Evolutionary conservation across 2,797 vertebrate genomes (phyloP), one percentile per base, ranked within the genome.

Genomic region (Diplodus puntazzo): DNA sequence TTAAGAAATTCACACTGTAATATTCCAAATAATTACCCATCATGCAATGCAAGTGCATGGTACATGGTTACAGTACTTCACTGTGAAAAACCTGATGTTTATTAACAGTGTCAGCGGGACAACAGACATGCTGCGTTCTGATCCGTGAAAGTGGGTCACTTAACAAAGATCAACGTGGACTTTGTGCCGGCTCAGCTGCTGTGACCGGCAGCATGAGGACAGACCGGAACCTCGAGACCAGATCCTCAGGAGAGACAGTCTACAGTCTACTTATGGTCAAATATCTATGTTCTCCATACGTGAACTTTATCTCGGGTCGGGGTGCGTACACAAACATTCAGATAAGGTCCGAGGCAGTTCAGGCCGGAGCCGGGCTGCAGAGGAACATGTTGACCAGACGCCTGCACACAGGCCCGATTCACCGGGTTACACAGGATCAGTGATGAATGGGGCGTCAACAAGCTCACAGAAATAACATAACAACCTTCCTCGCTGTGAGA

Each of bases 341-440:
- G 77, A 80, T 83, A 75, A 80, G 48, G 45, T 39, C 20, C 39
- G 25, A 43, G 49, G 39, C 54, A 58, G 73, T 58, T 84, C 54
- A 57, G 59, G 55, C 57, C 67, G 54, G 64, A 66, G 48, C 27
- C 43, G 70, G 25, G 43, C 68, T 54, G 45, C 46, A 75, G 13
- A 55, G 46, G 25, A 53, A 16, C 52, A 12, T 77, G 81, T 80
- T 87, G 78, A 76, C 50, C 74, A 66, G 25, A 52, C 1, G 23
- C 18, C 49, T 49, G 69, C n/a, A 80, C 67, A 79, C 55, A 79
- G 49, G 49, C 39, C 3, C 6, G 3, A 68, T 82, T 81, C 71
- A 79, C 59, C 11, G 20, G 17, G 18, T 73, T 1, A 64, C 21
- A 54, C 45, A 58, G 25, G 54, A 53, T 61, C 30, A 81, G 20